Evolutionary conservation across 2,888 invertebrate genomes (phyloP), one percentile per base, ranked within the genome.

Genomic region (Andrena fulva): DNA sequence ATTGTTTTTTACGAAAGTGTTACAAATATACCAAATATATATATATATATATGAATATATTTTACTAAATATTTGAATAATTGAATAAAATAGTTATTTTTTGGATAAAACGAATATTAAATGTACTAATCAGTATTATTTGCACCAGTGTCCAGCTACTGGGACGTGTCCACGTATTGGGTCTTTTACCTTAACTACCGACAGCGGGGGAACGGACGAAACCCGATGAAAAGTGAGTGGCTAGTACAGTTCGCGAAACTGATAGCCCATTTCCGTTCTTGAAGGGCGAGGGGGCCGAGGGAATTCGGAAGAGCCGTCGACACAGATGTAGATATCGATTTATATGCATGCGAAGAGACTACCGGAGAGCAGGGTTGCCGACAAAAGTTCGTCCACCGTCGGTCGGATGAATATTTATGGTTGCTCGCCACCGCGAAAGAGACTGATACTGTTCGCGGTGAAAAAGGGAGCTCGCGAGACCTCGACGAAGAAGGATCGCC

Each of bases 361-460:
- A 56, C 2, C 0, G 2, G 48, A 27, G n/a, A 35, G 33, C 54
- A 52, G 33, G 4, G 16, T 16, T 29, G 33, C 16, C 5, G 68
- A 12, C 20, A 16, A 35, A 68, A 62, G 50, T 62, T 75, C 16
- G 60, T 42, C 35, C 50, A 52, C 27, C 24, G 62, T 27, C 29
- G 27, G 10, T 31, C 3, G 35, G 33, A 70, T 71, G 71, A 75
- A 75, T 75, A 75, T 75, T 75, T 71, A 71, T 75, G 75, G 62
- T 62, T 52, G 35, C 24, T 29, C 20, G 20, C 35, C 67, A 29
- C 67, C 33, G 7, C 24, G 35, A 20, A 10, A 29, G 20, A 52
- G 60, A 62, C 35, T 6, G 60, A 60, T 27, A 42, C 27, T 10
- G 29, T 24, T 33, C 70, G n/a, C 2, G 50, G n/a, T 33, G 27